phyloP scores from a whole-genome alignment of 2,797 vertebrate genomes.

The Moxostoma hubbsi region DNA sequence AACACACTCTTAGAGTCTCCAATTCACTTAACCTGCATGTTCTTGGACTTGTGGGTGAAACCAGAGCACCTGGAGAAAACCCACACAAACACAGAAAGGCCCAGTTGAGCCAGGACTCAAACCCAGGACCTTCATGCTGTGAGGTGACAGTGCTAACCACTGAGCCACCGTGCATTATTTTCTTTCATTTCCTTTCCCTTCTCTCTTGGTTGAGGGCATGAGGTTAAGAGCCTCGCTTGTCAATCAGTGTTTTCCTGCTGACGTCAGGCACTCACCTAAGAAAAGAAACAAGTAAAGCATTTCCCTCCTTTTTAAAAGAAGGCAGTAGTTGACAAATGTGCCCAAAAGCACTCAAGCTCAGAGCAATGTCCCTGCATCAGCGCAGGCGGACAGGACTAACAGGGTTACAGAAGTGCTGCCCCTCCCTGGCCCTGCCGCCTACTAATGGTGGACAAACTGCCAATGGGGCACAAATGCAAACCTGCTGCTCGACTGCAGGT shows the following conservation, averaged over 20 bases:
- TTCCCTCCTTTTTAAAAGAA: constrained; percentile 62
- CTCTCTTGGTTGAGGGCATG: constrained; percentile 50
- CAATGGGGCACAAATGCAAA: constrained; percentile 73
- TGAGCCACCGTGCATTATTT: background rate
- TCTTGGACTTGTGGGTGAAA: too few relatives aligned
- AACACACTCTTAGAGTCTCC: too few relatives aligned
- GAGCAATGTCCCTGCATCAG: constrained; percentile 65
- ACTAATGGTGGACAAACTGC: constrained; percentile 75
- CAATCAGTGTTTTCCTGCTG: constrained; percentile 69
- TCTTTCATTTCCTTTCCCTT: background rate
- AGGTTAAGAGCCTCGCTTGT: constrained; percentile 76
- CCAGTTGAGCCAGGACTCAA: too few relatives aligned
- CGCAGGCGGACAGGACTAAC: constrained; percentile 69
- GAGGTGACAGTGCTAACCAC: constrained; percentile 34
- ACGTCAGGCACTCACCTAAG: constrained; percentile 74
- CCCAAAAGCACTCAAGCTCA: constrained; percentile 70
- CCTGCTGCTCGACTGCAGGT: constrained; percentile 61
- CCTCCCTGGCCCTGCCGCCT: constrained; percentile 52
- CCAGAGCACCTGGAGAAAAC: too few relatives aligned
- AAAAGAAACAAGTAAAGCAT: constrained; percentile 57
- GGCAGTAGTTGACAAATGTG: constrained; percentile 70
- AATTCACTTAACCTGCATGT: too few relatives aligned
- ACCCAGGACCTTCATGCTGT: too few relatives aligned
- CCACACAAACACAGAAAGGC: too few relatives aligned
- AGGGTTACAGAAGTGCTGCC: constrained; percentile 74